Percentiles rank a stretch among this genome's conserved stretches.
Evolutionary conservation across 2,797 vertebrate genomes (phyloP).

Genomic region (Pangasius mekongensis): DNA sequence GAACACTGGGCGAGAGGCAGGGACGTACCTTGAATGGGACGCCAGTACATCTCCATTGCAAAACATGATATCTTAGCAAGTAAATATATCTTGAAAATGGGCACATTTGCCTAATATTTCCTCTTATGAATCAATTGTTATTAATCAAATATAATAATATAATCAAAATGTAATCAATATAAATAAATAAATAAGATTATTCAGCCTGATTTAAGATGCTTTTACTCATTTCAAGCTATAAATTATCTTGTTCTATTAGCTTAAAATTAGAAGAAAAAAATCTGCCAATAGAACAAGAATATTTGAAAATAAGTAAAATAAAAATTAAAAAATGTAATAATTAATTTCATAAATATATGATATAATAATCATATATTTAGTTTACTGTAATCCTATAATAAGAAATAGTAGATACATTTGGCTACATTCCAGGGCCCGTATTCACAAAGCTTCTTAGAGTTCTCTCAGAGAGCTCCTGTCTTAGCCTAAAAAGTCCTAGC

Average conservation of each 20-base stretch:
- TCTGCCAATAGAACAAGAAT: background rate
- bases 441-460: too few species aligned
- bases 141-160: background rate
- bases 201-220: background rate
- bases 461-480: too few species aligned
- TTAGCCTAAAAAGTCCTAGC: too few species aligned
- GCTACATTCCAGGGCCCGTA: too few species aligned
- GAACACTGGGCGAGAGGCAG: background rate
- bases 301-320: background rate
- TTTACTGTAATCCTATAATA: background rate
- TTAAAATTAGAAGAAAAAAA: background rate
- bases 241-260: background rate
- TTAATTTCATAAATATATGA: too few species aligned
- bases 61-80: background rate
- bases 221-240: background rate
- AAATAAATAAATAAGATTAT: background rate
- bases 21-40: background rate
- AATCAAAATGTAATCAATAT: background rate
- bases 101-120: background rate
- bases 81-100: background rate
- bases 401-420: background rate
- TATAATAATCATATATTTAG: background rate
- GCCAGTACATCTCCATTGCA: background rate
- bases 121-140: background rate
- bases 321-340: background rate